Base-by-base conservation (phyloP, 2,888 invertebrate genomes). In the Drosophila quinaria region DNA sequence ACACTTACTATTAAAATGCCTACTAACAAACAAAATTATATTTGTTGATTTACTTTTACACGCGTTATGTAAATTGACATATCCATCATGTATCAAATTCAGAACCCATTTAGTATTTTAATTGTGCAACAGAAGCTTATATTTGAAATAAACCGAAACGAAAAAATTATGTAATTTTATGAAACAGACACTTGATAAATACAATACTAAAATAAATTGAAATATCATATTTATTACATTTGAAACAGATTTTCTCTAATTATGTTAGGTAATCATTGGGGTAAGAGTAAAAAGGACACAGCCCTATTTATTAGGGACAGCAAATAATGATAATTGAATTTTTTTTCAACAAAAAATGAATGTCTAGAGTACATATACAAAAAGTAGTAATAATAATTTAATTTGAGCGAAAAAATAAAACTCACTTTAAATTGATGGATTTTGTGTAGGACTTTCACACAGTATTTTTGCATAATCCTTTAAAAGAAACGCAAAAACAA, bases 1-100 rank as follows among this genome's bases (percentile, higher is more conserved):
- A 55, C 37, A 67, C 10, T 44, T 59, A 61, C 35, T 65, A 62
- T 59, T 39, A 60, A 67, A 60, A 59, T 37, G 25, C 22, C 42
- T 22, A 49, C 15, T 6, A 29, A 10, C 35, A 41, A 46, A 58
- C 58, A 58, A 56, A 58, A 17, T 25, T 37, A 5, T 29, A 15
- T 54, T 46, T 62, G 52, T 62, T 62, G 33, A 35, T 17, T 17
- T 37, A 37, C 22, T 47, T 49, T 47, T 44, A 22, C 19, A 70
- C 31, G 29, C 22, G 46, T 13, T 55, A 54, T 44, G 1, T 31
- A 13, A 37, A 61, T 71, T 72, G 51, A 35, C 33, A 39, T 64
- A 41, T 49, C 10, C n/a, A 37, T 9, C 10, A 10, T 29, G 4
- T 15, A 11, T 15, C 13, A 44, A 37, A 42, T 47, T 2, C 8